phyloP scores from a whole-genome alignment of 2,113 vertebrate species.

The Cyprinodon brontotheroides region DNA sequence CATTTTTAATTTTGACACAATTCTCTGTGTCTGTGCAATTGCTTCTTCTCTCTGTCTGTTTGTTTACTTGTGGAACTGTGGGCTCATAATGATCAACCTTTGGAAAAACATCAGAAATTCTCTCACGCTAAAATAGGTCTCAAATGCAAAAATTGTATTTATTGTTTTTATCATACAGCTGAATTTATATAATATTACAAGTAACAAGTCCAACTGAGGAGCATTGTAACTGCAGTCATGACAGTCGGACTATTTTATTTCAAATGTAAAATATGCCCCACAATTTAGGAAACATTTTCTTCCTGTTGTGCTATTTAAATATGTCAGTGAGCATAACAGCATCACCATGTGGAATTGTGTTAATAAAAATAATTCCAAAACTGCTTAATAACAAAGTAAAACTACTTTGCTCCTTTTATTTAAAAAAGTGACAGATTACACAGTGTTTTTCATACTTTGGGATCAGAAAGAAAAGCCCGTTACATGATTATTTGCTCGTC shows the following conservation, averaged over 20 bases:
- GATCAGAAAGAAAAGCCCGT: slow-evolving; percentile 75
- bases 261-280: not conserved
- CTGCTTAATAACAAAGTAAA: slow-evolving; percentile 1
- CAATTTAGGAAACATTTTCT: not conserved
- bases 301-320: not conserved
- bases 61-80: not conserved
- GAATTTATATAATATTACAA: not conserved
- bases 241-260: not conserved
- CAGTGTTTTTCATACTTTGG: slow-evolving; percentile 71
- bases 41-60: not conserved
- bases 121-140: not conserved
- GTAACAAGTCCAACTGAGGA: not conserved
- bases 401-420: slow-evolving; percentile 2
- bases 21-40: not conserved
- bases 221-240: not conserved
- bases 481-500: slow-evolving; percentile 70
- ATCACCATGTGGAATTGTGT: not conserved
- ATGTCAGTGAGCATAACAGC: not conserved
- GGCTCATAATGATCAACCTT: not conserved
- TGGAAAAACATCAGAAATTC: not conserved
- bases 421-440: slow-evolving; percentile 64
- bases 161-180: too few relatives aligned
- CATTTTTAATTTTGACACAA: not conserved
- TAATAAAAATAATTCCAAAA: not conserved
- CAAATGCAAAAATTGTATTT: too few relatives aligned